phyloP scores from a whole-genome alignment of 2,113 vertebrate species.

The Odocoileus hemionus region DNA sequence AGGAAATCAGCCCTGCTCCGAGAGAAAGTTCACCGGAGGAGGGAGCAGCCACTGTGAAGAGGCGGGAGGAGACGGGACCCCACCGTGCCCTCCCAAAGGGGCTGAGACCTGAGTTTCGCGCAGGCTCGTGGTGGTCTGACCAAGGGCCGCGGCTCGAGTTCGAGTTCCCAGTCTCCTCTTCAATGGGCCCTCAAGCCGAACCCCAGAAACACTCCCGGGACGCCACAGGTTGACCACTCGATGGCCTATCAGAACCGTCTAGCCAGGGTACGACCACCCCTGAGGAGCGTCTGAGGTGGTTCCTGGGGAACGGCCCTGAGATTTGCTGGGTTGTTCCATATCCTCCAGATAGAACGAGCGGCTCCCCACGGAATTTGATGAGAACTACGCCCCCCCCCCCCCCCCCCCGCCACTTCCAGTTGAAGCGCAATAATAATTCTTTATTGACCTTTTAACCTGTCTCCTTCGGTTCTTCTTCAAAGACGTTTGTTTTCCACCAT shows the following conservation, averaged over 20 bases:
- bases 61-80: background rate
- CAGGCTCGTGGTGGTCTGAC: background rate
- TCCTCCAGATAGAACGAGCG: background rate
- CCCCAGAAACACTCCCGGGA: background rate
- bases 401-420: background rate
- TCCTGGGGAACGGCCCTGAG: background rate
- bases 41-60: conserved; percentile 20
- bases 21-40: conserved; percentile 35
- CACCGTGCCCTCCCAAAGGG: background rate
- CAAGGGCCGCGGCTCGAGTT: background rate
- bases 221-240: background rate
- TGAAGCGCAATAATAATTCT: conserved; percentile 61
- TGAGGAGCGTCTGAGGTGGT: background rate
- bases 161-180: background rate
- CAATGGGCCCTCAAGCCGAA: background rate
- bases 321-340: background rate
- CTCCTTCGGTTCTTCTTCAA: conserved; percentile 44
- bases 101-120: background rate
- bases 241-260: background rate
- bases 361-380: background rate
- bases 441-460: conserved; percentile 63
- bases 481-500: conserved; percentile 56
- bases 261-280: background rate
- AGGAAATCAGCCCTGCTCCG: background rate
- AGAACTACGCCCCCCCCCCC: background rate